A percentile compares a stretch with the other conserved stretches of the same genome.
Conservation (phyloP, 2,888 invertebrate genomes). For the Mythimna lalbum region DNA sequence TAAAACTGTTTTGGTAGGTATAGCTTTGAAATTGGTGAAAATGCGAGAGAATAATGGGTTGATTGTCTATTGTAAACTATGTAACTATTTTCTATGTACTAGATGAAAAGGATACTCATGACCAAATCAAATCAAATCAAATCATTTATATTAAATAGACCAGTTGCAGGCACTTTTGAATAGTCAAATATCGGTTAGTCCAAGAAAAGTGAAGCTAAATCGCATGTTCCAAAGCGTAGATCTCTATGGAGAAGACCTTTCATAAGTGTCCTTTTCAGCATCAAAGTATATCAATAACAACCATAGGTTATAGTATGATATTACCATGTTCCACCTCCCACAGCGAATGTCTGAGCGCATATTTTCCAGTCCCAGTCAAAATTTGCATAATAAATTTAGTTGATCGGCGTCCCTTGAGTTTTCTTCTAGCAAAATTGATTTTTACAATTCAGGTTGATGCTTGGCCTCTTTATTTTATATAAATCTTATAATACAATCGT, state of each 20-base stretch:
- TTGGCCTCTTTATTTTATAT: slow-evolving; percentile 46
- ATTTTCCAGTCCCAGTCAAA: slow-evolving; percentile 64
- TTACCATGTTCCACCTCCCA: slow-evolving; percentile 6
- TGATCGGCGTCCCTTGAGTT: slow-evolving; percentile 57
- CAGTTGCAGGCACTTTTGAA: too few species aligned
- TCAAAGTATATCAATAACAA: slow-evolving; percentile 19
- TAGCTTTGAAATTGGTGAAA: slow-evolving; percentile 3
- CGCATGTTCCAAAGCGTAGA: too few species aligned
- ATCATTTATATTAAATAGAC: too few species aligned
- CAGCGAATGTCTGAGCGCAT: slow-evolving; percentile 39
- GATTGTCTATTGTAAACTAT: background rate
- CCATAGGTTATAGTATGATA: slow-evolving; percentile 18
- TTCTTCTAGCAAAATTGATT: slow-evolving; percentile 66
- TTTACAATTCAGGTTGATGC: slow-evolving; percentile 51
- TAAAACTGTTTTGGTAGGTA: slow-evolving; percentile 9
- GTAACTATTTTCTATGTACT: too few species aligned
- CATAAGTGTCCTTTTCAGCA: background rate
- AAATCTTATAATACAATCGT: slow-evolving; percentile 59
- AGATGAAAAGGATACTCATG: too few species aligned
- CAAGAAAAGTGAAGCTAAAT: too few species aligned
- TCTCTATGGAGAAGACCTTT: too few species aligned
- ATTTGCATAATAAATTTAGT: slow-evolving; percentile 72
- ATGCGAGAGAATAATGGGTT: background rate
- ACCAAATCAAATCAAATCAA: too few species aligned
- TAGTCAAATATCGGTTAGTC: too few species aligned